Evolutionary conservation across 1,140 invertebrate species (phyloP).

Genomic region (Notospermus geniculatus): DNA sequence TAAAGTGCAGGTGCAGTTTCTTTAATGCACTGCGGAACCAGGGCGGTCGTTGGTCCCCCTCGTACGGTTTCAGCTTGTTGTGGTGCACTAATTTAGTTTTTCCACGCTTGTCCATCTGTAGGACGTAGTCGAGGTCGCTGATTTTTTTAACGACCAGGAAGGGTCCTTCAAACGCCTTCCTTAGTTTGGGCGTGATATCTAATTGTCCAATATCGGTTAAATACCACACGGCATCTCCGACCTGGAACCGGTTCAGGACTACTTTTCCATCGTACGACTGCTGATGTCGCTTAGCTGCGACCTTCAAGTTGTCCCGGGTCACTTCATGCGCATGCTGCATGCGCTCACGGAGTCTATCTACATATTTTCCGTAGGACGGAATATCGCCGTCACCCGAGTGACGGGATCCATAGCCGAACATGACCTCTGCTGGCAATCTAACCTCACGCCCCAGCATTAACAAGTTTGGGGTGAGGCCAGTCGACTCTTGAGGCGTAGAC

Average conservation of each 20-base stretch:
- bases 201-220: not conserved
- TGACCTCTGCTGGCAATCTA: not conserved
- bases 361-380: no score
- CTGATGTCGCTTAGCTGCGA: no score
- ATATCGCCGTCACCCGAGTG: no score
- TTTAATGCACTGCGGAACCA: no score
- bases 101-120: conserved; percentile 15
- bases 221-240: not conserved
- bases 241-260: not conserved
- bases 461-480: not conserved
- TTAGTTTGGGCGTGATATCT: not conserved
- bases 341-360: no score
- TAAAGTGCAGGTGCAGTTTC: no score
- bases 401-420: no score
- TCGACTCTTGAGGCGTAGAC: conserved; percentile 1
- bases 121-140: conserved; percentile 2
- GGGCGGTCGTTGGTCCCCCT: no score
- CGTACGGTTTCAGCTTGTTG: conserved; percentile 19
- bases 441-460: not conserved
- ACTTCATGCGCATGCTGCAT: no score
- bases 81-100: conserved; percentile 11
- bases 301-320: no score
- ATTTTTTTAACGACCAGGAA: conserved; percentile 14
- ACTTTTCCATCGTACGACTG: not conserved
- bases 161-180: conserved; percentile 7